A percentile compares a stretch with the other conserved stretches of the same genome.
phyloP scores from a whole-genome alignment of 37 sponge, comb jelly and placozoan genomes.

The Amphimedon queenslandica region DNA sequence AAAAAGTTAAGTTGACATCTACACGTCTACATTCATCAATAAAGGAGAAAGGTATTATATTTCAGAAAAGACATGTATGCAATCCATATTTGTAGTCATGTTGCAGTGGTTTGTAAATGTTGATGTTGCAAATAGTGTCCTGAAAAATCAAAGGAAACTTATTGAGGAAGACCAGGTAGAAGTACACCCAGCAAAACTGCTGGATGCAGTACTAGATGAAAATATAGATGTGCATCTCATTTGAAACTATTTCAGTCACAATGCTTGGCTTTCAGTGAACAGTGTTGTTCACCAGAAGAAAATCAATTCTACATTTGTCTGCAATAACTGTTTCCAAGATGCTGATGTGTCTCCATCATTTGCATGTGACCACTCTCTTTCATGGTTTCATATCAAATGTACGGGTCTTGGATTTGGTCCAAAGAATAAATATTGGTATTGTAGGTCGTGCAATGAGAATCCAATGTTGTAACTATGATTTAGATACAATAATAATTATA shows the following conservation, averaged over 20 bases:
- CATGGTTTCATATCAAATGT: constrained; percentile 11
- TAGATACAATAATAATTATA: too few species aligned
- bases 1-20: neutral
- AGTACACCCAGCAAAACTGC: neutral
- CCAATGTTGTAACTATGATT: too few species aligned
- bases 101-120: neutral
- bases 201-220: neutral
- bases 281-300: too few species aligned
- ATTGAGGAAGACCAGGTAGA: neutral
- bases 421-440: constrained; percentile 1
- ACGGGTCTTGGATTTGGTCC: neutral
- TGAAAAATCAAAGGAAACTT: neutral
- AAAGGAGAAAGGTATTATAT: constrained; percentile 2
- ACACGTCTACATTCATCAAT: constrained; percentile 5
- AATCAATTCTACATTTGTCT: too few species aligned
- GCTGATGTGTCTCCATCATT: too few species aligned
- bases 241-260: neutral
- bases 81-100: neutral
- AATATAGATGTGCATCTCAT: constrained; percentile 1
- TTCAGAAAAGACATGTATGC: neutral
- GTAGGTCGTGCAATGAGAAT: too few species aligned
- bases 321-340: too few species aligned
- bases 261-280: too few species aligned
- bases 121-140: neutral
- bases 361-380: neutral